Base-by-base conservation (phyloP, 1,140 invertebrate genomes). In the Cydia splendana region DNA sequence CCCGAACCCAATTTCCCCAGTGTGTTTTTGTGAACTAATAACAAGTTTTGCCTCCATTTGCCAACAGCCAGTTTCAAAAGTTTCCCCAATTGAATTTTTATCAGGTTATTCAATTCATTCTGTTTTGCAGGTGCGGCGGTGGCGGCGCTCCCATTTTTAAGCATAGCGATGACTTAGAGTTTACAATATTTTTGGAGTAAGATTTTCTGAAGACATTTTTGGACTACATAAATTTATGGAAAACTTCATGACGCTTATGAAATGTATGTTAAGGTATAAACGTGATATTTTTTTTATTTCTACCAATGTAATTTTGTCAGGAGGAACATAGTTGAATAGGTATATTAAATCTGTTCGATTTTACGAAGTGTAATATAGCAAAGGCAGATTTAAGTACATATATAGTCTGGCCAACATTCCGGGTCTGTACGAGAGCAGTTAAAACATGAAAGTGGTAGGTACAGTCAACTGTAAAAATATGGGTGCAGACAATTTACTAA, bases 161-260 rank as follows among this genome's bases (percentile, higher is more conserved):
- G 78, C 75, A 75, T 10, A 78, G 24, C 74, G 78, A 75, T 73
- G 57, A 74, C 77, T 76, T 42, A 82, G 73, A 87, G 78, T 81
- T 82, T 80, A 84, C 81, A 81, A 87, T 92, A 92, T 91, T 92
- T 92, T 92, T 92, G 86, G 88, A 91, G 53, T 65, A 65, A 75
- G 77, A 78, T 78, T 82, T 71, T 71, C 30, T 38, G n/a, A 4
- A 34, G 15, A 38, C 30, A 18, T 71, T 71, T 71, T 38, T 42
- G 28, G 24, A 42, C 67, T 38, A 34, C 24, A 38, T 15, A 34
- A 18, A 42, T 42, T 71, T 38, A 9, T n/a, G 28, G 67, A 69
- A 15, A 69, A 69, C 65, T 65, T 13, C 65, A 69, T 15, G 30
- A 69, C 67, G 30, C 67, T 71, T 38, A 38, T 42, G 34, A 71